Percentiles rank a stretch among this genome's conserved stretches.
Evolutionary conservation across 2,113 vertebrate genomes (phyloP).

Genomic region (Trinectes maculatus): DNA sequence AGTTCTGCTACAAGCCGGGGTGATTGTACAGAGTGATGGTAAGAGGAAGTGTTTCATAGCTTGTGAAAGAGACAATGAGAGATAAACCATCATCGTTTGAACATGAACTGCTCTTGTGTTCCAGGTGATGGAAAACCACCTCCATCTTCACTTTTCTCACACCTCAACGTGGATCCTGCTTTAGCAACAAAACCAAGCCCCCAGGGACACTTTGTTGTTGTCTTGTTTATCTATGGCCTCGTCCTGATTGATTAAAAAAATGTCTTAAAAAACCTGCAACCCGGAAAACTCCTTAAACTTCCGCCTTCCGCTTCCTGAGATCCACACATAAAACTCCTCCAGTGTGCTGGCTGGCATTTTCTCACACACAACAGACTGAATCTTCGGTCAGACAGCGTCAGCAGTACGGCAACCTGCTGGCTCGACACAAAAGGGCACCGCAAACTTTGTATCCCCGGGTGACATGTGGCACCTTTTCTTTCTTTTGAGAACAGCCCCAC

Average conservation of each 20-base stretch:
- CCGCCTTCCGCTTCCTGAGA: neutral
- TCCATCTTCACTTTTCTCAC: too few relatives aligned
- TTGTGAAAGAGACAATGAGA: conserved; percentile 3
- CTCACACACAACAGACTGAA: conserved; percentile 32
- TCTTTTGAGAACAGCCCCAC: conserved; percentile 1
- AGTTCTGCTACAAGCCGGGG: neutral
- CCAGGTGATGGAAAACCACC: too few relatives aligned
- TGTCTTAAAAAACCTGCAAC: too few relatives aligned
- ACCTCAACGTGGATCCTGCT: too few relatives aligned
- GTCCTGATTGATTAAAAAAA: too few relatives aligned
- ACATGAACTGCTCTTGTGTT: too few relatives aligned
- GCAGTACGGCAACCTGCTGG: conserved; percentile 30
- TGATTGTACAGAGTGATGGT: conserved; percentile 1
- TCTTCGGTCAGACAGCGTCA: conserved; percentile 33
- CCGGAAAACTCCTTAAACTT: neutral
- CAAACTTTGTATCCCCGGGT: conserved; percentile 28
- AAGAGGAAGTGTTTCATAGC: conserved; percentile 13
- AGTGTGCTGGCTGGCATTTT: conserved; percentile 33
- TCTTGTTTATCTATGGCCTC: too few relatives aligned
- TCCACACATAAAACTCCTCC: conserved; percentile 16
- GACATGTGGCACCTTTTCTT: conserved; percentile 37
- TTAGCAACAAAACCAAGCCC: neutral
- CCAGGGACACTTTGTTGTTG: too few relatives aligned
- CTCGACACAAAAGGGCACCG: conserved; percentile 50
- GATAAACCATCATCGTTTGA: too few relatives aligned